Evolutionary conservation across 2,888 invertebrate genomes (phyloP).

Genomic region (Deilephila porcellus): DNA sequence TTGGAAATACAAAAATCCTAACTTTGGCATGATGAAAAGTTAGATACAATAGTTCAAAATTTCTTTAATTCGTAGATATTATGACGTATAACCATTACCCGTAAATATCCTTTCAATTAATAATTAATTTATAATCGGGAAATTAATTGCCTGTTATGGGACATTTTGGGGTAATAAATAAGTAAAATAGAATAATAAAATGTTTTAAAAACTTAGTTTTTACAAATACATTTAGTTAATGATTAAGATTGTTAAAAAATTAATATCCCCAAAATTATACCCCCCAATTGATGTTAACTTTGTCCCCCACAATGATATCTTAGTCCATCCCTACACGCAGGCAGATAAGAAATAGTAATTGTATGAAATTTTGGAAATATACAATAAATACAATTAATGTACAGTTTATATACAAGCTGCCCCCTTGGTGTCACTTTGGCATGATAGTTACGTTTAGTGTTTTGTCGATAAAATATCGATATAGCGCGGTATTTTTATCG

Average conservation of each 20-base stretch:
- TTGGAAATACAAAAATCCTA: conserved; percentile 7
- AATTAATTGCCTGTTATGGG: not conserved
- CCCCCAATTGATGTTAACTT: not conserved
- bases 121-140: not conserved
- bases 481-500: not conserved
- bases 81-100: conserved; percentile 18
- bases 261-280: not conserved
- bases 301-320: not conserved
- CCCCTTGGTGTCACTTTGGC: conserved; percentile 16
- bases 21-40: conserved; percentile 20
- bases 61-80: conserved; percentile 12
- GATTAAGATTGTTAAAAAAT: not conserved
- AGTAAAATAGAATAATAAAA: too few species aligned
- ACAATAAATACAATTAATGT: not conserved
- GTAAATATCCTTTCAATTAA: conserved; percentile 3
- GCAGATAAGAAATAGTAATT: not conserved
- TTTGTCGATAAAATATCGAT: conserved; percentile 1
- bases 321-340: not conserved
- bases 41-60: not conserved
- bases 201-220: not conserved
- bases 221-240: not conserved
- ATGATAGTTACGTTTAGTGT: conserved; percentile 12
- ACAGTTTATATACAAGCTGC: conserved; percentile 16
- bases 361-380: conserved; percentile 1
- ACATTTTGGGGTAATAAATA: not conserved